Evolutionary conservation across 2,888 invertebrate genomes (phyloP), one percentile per base, ranked within the genome.

Genomic region (Pristionchus mayeri): DNA sequence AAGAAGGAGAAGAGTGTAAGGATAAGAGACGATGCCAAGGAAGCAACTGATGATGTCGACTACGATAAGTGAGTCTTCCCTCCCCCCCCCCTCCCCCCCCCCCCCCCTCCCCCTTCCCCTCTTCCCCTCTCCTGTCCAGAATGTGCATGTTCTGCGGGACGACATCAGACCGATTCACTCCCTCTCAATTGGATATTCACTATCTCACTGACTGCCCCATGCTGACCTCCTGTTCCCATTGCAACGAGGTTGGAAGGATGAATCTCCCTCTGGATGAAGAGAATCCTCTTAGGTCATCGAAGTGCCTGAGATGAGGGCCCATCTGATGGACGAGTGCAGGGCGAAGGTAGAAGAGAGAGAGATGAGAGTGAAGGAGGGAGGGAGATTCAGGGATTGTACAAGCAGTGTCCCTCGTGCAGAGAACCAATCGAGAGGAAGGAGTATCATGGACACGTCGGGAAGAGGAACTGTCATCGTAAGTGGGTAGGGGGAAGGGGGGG

Each of bases 101-200:
- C 11, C 16, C 37, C 57, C 34, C 75, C 24, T 13, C 34, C 16
- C 57, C 24, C 34, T 67, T 44, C 44, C 13, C 7, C 37, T 7
- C 13, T 6, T n/a, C 18, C 24, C 18, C 44, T 76, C n/a, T 44
- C 40, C 57, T 30, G 4, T 67, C 52, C 48, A 83, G 83, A 52
- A 83, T 83, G 83, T 83, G 83, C 37, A 83, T 83, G 83, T 83
- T 83, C 52, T 83, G 83, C 34, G 83, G 83, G 2, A 27, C 21
- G 21, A 71, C 83, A 6, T 34, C 30, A 71, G 67, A 48, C 16
- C 71, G 71, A 0, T 83, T 83, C 71, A 83, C 83, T 40, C 71
- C 83, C 6, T 48, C 48, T 50, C 57, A 67, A 71, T 24, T 83
- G 11, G 83, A 83, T 71, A 67, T 24, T 3, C 71, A 83, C 48